Evolutionary conservation across 1,140 invertebrate genomes (phyloP), one percentile per base, ranked within the genome.

Genomic region (Ptiloglossa arizonensis): DNA sequence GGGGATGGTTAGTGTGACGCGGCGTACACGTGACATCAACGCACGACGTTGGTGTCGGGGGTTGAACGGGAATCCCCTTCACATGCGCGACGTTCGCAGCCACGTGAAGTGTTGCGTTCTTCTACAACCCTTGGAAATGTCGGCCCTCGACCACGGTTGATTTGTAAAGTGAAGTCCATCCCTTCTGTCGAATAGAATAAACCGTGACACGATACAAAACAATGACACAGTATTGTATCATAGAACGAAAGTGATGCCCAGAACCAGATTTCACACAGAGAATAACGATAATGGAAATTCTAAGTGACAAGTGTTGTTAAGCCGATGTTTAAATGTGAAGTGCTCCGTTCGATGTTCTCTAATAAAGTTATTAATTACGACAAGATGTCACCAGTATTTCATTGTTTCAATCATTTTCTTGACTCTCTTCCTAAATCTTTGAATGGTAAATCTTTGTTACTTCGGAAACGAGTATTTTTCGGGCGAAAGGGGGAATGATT

Each of bases 51-150:
- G 67, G 75, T 77, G 80, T 79, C 72, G 80, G 83, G 87, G 84
- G 82, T 81, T 82, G 86, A 91, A 89, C 85, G 85, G 82, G 82
- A 85, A 90, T 90, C 87, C 88, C 90, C 86, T 89, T 86, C 88
- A 89, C 87, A 86, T 78, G 82, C 87, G 86, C 82, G 87, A 80
- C 84, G 84, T 85, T 87, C 83, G 87, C 76, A 79, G 79, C 87
- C 87, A 88, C 83, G 87, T 89, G 82, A 82, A 84, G 80, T 85
- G 60, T 77, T 85, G 56, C 74, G 79, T 60, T 80, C 72, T 72
- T 67, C 75, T 70, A 63, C 70, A 66, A 81, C 60, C 59, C 64
- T 74, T 72, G 52, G 87, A 81, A 85, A 89, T 89, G 82, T 81
- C 78, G 63, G 22, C 59, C 76, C 75, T 77, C 62, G 79, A 82